phyloP scores from a whole-genome alignment of 1,140 invertebrate species.

The Hyles vespertilio region DNA sequence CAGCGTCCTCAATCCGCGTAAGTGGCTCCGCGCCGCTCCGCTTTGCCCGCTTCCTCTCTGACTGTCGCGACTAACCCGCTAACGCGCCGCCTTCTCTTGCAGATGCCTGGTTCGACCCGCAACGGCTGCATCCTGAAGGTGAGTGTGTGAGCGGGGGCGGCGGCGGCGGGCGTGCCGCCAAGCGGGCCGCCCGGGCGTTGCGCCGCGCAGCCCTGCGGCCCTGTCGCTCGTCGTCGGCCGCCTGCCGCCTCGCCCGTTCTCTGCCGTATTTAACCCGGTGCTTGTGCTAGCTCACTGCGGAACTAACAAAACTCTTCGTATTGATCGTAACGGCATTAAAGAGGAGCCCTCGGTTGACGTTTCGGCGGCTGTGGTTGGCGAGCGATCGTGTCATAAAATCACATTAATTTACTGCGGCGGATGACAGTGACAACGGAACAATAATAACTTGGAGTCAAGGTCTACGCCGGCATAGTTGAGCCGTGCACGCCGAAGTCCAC shows the following conservation, averaged over 20 bases:
- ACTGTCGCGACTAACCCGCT: conserved; percentile 70
- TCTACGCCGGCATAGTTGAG: conserved; percentile 4
- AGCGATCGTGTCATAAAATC: conserved; percentile 5
- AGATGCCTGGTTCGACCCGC: conserved; percentile 94
- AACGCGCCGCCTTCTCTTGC: conserved; percentile 79
- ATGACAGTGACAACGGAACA: conserved; percentile 24
- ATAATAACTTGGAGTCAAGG: conserved; percentile 35
- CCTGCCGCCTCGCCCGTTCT: neutral
- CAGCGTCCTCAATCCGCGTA: conserved; percentile 66
- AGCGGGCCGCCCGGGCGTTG: conserved; percentile 30
- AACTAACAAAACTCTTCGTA: neutral
- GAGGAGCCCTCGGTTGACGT: neutral
- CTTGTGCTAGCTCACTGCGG: conserved; percentile 19
- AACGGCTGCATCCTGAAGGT: conserved; percentile 92
- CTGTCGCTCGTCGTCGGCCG: conserved; percentile 3
- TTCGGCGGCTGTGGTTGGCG: too few species aligned
- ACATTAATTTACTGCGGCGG: conserved; percentile 1
- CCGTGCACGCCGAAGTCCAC: neutral
- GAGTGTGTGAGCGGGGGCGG: conserved; percentile 71
- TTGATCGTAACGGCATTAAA: neutral
- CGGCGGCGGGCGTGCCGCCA: conserved; percentile 30
- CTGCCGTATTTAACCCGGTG: conserved; percentile 10
- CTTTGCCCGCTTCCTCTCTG: conserved; percentile 55
- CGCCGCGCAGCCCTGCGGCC: conserved; percentile 30
- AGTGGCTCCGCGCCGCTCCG: conserved; percentile 50